These are phyloP conservation scores for Hoplias malabaricus DNA, from an alignment of 2,113 vertebrate genomes.

Conservation along the genomic window DNA sequence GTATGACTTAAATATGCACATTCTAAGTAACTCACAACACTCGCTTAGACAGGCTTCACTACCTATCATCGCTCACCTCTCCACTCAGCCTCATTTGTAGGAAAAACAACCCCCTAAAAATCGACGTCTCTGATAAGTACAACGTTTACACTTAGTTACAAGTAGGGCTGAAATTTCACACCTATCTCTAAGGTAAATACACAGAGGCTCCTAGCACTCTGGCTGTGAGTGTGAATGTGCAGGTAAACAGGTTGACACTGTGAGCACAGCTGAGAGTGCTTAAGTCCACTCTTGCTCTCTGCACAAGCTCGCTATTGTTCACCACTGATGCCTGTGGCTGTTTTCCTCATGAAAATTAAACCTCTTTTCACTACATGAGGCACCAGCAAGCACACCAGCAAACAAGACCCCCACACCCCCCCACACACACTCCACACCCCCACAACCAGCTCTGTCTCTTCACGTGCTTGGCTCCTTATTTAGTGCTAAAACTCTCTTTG, in stretches of 20 bases:
- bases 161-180: constrained; percentile 64
- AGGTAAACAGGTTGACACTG: constrained; percentile 71
- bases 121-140: constrained; percentile 51
- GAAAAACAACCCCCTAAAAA: constrained; percentile 47
- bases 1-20: constrained; percentile 11
- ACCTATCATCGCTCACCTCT: background rate
- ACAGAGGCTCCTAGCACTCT: constrained; percentile 56
- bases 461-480: background rate
- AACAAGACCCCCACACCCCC: constrained; percentile 24
- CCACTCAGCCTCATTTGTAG: background rate
- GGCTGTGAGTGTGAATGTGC: constrained; percentile 62
- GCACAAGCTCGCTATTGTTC: constrained; percentile 71
- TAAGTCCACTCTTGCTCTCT: constrained; percentile 63
- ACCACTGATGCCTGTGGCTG: constrained; percentile 63
- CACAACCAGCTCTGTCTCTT: background rate
- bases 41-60: background rate
- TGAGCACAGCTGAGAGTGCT: constrained; percentile 84
- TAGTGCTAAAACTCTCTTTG: background rate
- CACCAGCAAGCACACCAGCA: constrained; percentile 60
- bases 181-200: constrained; percentile 64
- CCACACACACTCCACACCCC: background rate
- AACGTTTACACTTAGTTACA: constrained; percentile 62
- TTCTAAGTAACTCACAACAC: constrained; percentile 23
- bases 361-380: constrained; percentile 72
- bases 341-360: constrained; percentile 70